Evolutionary conservation across 2,888 invertebrate genomes (phyloP).

Genomic region (Eulithis testata): DNA sequence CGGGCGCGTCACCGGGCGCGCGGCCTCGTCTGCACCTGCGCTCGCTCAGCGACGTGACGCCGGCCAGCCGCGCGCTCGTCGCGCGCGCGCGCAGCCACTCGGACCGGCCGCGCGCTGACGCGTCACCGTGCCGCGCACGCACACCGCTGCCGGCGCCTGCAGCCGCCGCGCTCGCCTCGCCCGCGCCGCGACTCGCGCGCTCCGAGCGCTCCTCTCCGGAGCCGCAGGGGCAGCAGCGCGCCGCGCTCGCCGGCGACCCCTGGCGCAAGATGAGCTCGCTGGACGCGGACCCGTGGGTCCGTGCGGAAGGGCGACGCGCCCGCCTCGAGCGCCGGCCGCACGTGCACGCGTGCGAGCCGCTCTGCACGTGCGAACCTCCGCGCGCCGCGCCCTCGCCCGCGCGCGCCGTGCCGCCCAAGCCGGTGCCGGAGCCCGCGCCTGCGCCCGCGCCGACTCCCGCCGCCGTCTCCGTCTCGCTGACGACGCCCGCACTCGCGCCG

Average conservation of each 20-base stretch:
- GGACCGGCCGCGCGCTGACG: slow-evolving; percentile 67
- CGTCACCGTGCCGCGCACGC: slow-evolving; percentile 43
- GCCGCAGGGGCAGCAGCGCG: slow-evolving; percentile 50
- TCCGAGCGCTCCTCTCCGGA: slow-evolving; percentile 50
- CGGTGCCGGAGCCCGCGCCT: slow-evolving; percentile 42
- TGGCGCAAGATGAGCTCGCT: slow-evolving; percentile 37
- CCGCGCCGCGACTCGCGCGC: slow-evolving; percentile 59
- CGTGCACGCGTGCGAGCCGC: slow-evolving; percentile 50
- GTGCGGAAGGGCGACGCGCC: slow-evolving; percentile 43
- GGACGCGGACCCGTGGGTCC: slow-evolving; percentile 52
- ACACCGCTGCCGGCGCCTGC: slow-evolving; percentile 40
- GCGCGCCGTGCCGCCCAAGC: slow-evolving; percentile 41
- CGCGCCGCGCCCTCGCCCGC: slow-evolving; percentile 44
- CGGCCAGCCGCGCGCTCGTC: slow-evolving; percentile 65
- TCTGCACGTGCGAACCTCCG: slow-evolving; percentile 56
- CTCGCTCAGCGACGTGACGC: slow-evolving; percentile 77
- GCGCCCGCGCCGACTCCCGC: slow-evolving; percentile 45
- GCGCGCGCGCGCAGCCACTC: slow-evolving; percentile 75
- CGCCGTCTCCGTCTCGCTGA: no score
- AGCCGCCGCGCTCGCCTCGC: slow-evolving; percentile 40
- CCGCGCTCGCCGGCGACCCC: slow-evolving; percentile 52
- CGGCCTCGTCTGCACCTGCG: slow-evolving; percentile 77
- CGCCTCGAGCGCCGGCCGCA: slow-evolving; percentile 46
- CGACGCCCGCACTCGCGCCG: slow-evolving; percentile 37
- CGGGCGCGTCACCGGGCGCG: slow-evolving; percentile 70